Evolutionary conservation across 2,888 invertebrate species (phyloP), one percentile per base, ranked within the genome.

Genomic region (Tachystola acroxantha): DNA sequence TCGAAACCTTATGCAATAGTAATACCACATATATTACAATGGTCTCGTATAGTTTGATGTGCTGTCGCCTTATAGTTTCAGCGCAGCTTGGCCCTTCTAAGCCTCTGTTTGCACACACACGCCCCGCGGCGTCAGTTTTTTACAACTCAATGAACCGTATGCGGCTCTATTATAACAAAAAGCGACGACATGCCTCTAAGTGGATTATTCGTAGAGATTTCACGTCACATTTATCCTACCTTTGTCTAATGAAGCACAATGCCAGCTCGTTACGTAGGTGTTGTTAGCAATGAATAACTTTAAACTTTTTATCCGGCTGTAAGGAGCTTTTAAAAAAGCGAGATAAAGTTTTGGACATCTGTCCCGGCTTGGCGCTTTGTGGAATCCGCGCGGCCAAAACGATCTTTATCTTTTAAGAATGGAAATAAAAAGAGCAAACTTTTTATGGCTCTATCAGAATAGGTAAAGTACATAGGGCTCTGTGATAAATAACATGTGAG

Each of bases 141-240:
- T 70, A 77, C 71, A 62, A 79, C 59, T 71, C 80, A 85, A 81
- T 80, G 81, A 81, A 71, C 74, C 72, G 60, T 68, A 50, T n/a
- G 24, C 24, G 51, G 53, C 56, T 57, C 58, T 75, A 73, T 75
- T 75, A 71, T 73, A 71, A 75, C 74, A 78, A 80, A 76, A 76
- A 70, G 64, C 70, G 52, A 57, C 71, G 70, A 80, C 81, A 82
- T 78, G 71, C 81, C 77, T 67, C 67, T 86, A 86, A 86, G 86
- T 86, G 81, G 86, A 86, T 86, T 85, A 86, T 64, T 52, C 63
- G 65, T 29, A 66, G 61, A 78, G 75, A 81, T 85, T 85, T 82
- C 73, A 85, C 82, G 77, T 75, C 77, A 67, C 78, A 85, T 86
- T 85, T 71, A 77, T 70, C 68, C 71, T 47, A 42, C 41, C 52